Evolutionary conservation across 2,888 invertebrate genomes (phyloP).

Genomic region (Cantharis rufa): DNA sequence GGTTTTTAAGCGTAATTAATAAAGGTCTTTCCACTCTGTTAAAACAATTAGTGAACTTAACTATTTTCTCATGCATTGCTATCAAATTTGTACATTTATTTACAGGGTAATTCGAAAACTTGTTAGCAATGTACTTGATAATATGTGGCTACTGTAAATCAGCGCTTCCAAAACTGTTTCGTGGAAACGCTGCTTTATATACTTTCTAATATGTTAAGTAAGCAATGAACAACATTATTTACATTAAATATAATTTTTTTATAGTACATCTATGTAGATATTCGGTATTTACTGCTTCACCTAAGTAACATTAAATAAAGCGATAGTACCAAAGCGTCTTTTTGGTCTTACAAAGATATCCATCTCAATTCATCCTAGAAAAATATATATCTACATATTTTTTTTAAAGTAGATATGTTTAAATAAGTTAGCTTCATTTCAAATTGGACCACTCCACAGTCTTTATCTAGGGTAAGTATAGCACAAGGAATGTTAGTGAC

Average conservation of each 20-base stretch:
- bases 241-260: conserved; percentile 10
- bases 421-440: conserved; percentile 45
- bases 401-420: conserved; percentile 46
- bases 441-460: conserved; percentile 55
- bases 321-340: conserved; percentile 55
- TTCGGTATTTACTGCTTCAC: neutral
- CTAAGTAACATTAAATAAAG: conserved; percentile 47
- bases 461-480: conserved; percentile 43
- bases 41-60: conserved; percentile 30
- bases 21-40: conserved; percentile 44
- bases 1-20: conserved; percentile 47
- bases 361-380: conserved; percentile 45
- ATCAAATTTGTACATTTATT: conserved; percentile 3
- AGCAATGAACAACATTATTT: conserved; percentile 28
- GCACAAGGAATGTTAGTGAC: conserved; percentile 25
- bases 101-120: neutral
- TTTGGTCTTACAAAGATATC: conserved; percentile 41
- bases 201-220: conserved; percentile 9
- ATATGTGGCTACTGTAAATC: neutral
- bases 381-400: conserved; percentile 51
- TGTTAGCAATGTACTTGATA: neutral
- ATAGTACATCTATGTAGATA: conserved; percentile 3
- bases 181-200: neutral
- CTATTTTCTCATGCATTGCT: conserved; percentile 9
- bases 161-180: neutral